Evolutionary conservation across 2,797 vertebrate genomes (phyloP), one percentile per base, ranked within the genome.

Genomic region (Urophycis tenuis): DNA sequence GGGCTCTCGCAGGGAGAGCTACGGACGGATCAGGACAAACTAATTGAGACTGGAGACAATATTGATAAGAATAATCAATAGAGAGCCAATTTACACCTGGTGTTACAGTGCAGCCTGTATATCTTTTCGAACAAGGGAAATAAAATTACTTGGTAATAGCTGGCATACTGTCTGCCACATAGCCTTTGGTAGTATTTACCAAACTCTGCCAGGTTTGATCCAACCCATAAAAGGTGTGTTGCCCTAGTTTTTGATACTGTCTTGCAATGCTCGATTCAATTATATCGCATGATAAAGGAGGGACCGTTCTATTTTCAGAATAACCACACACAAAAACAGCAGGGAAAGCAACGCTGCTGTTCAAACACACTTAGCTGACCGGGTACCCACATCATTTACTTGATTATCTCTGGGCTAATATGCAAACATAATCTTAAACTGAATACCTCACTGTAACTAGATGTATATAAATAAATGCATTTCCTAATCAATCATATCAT

Each of bases 1-100:
- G 89, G 91, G 87, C 89, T 90, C 87, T 79, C 77, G 82, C 85
- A 87, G 88, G 91, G 92, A 85, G 86, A 89, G 76, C 73, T 36
- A 85, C 60, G 82, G 73, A 74, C 84, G 81, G 85, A 81, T 25
- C 60, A 67, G 60, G 85, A 89, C 91, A 64, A n/a, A 64, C 22
- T 8, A 64, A 10, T 67, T 25, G 2, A 67, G 60, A 29, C 25
- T 3, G 25, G 53, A 25, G n/a, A 64, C 19, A 25, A n/a, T 53
- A 53, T 22, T 22, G 77, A 79, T 81, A 70, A 19, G 31, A 79
- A 76, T 10, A 7, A 71, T 30, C 64, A 29, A 33, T 5, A 7
- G 30, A 71, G 31, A 33, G 32, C 69, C 69, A 17, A 19, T 32
- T 71, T 31, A 71, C 69, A 71, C 30, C 69, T 31, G 31, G 69